These are phyloP conservation scores for Cephalotes varians DNA, from an alignment of 2,888 invertebrate genomes.

Conservation along the genomic window DNA sequence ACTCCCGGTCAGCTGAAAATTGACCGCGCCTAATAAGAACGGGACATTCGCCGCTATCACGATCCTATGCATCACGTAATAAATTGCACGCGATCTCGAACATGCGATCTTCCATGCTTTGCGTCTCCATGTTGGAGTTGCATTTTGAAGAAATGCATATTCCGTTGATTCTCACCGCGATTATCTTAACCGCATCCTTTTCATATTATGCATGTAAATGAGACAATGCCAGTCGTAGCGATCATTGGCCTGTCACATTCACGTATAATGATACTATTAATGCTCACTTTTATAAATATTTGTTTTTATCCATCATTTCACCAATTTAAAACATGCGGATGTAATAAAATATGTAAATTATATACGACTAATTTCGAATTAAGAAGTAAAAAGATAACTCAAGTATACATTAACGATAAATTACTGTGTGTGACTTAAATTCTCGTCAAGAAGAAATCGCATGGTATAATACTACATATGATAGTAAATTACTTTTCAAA, in stretches of 20 bases:
- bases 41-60: background rate
- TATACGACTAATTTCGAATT: background rate
- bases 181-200: conserved; percentile 20
- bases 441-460: background rate
- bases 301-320: background rate
- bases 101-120: background rate
- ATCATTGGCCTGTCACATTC: background rate
- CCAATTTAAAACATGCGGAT: background rate
- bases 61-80: background rate
- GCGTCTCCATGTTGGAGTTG: background rate
- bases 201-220: conserved; percentile 12
- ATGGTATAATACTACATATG: background rate
- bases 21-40: conserved; percentile 23
- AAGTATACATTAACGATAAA: background rate
- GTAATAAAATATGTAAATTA: background rate
- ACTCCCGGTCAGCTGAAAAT: conserved; percentile 14
- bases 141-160: conserved; percentile 33
- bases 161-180: conserved; percentile 20
- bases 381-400: background rate
- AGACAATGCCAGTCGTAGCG: background rate
- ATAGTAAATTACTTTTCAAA: background rate
- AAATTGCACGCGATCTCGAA: conserved; percentile 22
- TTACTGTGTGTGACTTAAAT: conserved; percentile 16
- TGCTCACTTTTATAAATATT: background rate
- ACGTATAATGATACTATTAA: background rate